Evolutionary conservation across 2,888 invertebrate genomes (phyloP).

Genomic region (Aporophyla lueneburgensis): DNA sequence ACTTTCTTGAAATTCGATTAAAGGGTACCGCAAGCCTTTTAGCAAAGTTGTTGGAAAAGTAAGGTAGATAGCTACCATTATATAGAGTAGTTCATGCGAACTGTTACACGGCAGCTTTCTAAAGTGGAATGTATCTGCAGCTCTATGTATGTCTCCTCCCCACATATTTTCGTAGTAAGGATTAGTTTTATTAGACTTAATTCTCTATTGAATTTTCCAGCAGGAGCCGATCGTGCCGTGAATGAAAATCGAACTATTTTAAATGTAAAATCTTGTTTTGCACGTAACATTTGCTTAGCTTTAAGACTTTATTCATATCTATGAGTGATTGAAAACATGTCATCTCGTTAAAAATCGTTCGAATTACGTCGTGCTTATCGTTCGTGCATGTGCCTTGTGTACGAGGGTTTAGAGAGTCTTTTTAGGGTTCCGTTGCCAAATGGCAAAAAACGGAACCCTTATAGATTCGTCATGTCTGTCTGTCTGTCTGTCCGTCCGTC

Average conservation of each 20-base stretch:
- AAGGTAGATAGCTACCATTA: conserved; percentile 62
- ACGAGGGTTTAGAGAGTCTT: background rate
- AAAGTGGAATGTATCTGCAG: conserved; percentile 7
- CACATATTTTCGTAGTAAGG: background rate
- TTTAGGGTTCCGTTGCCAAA: no score
- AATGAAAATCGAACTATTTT: background rate
- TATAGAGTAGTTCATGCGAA: conserved; percentile 66
- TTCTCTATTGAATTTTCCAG: background rate
- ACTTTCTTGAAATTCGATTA: conserved; percentile 82
- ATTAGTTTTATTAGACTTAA: background rate
- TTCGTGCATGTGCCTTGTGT: no score
- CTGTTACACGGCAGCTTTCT: conserved; percentile 50
- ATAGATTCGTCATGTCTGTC: no score
- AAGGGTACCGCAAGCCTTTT: conserved; percentile 80
- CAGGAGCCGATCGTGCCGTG: background rate
- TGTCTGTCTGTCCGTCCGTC: no score
- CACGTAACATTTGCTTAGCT: background rate
- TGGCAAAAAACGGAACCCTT: no score
- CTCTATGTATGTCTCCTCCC: background rate
- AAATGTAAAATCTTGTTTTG: background rate
- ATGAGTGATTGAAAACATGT: no score
- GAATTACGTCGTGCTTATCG: no score
- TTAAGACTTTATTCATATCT: background rate
- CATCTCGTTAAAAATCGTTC: no score
- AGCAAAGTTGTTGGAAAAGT: conserved; percentile 72